Conservation (phyloP, 2,888 invertebrate species). For the Anaspis maculata region DNA sequence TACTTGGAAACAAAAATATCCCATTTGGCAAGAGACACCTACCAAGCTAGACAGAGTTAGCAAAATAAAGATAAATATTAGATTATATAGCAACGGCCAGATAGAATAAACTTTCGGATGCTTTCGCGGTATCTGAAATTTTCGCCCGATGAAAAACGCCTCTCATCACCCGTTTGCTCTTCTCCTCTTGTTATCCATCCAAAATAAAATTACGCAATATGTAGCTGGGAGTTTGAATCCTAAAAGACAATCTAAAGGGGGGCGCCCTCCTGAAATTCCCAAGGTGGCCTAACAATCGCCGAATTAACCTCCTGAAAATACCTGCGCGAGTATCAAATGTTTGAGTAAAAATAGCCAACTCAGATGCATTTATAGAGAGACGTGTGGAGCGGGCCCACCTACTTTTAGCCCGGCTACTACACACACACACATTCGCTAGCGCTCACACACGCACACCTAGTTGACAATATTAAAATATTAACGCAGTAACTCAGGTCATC, state of each 20-base stretch:
- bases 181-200: too few relatives aligned
- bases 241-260: too few relatives aligned
- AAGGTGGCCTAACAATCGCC: too few relatives aligned
- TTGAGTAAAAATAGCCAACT: slow-evolving; percentile 18
- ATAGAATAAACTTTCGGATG: slow-evolving; percentile 11
- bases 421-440: background rate
- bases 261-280: too few relatives aligned
- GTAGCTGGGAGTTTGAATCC: too few relatives aligned
- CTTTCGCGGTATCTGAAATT: slow-evolving; percentile 9
- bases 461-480: slow-evolving; percentile 1
- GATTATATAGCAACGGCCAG: slow-evolving; percentile 16
- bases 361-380: slow-evolving; percentile 21
- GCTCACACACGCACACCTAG: background rate
- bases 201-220: too few relatives aligned
- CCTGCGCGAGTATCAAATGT: slow-evolving; percentile 20
- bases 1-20: slow-evolving; percentile 43
- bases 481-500: slow-evolving; percentile 2
- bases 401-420: slow-evolving; percentile 5
- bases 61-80: slow-evolving; percentile 39
- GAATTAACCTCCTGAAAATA: too few relatives aligned
- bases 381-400: slow-evolving; percentile 3
- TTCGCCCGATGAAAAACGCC: too few relatives aligned
- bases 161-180: too few relatives aligned
- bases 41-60: slow-evolving; percentile 37
- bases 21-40: slow-evolving; percentile 43